A percentile compares a stretch with the other conserved stretches of the same genome.
Evolutionary conservation across 2,113 vertebrate genomes (phyloP).

Genomic region (Nibea coibor): DNA sequence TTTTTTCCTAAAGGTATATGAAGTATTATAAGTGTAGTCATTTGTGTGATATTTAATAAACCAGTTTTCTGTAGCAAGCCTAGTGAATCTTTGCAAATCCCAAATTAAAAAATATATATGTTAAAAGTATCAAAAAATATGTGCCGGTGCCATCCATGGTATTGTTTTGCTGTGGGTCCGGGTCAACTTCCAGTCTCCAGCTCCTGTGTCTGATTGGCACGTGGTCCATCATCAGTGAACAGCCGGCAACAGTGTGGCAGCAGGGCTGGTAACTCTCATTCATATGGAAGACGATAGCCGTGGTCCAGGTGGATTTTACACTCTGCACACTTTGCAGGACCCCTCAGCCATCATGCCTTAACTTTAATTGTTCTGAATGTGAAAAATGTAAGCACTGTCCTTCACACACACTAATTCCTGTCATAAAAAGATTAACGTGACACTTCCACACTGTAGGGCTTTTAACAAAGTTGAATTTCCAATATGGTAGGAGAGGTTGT

Average conservation of each 20-base stretch:
- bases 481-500: constrained; percentile 99
- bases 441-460: constrained; percentile 53
- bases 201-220: constrained; percentile 40
- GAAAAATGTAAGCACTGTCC: constrained; percentile 6
- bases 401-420: not conserved
- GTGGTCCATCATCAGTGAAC: constrained; percentile 64
- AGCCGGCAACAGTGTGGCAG: constrained; percentile 61
- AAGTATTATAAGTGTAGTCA: constrained; percentile 25
- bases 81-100: constrained; percentile 11
- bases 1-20: constrained; percentile 51
- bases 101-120: not conserved
- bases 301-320: constrained; percentile 72
- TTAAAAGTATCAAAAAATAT: not conserved
- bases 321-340: constrained; percentile 47
- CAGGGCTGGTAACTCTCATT: constrained; percentile 69
- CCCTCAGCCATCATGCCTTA: not conserved
- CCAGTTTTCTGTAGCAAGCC: constrained; percentile 25
- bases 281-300: constrained; percentile 71
- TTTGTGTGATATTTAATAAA: constrained; percentile 53
- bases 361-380: not conserved
- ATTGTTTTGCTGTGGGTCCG: constrained; percentile 5
- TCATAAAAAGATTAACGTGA: constrained; percentile 18
- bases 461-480: constrained; percentile 87
- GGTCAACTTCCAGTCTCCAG: constrained; percentile 11
- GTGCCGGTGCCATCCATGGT: not conserved